Evolutionary conservation across 2,797 vertebrate species (phyloP), one percentile per base, ranked within the genome.

Genomic region (Siniperca scherzeri): DNA sequence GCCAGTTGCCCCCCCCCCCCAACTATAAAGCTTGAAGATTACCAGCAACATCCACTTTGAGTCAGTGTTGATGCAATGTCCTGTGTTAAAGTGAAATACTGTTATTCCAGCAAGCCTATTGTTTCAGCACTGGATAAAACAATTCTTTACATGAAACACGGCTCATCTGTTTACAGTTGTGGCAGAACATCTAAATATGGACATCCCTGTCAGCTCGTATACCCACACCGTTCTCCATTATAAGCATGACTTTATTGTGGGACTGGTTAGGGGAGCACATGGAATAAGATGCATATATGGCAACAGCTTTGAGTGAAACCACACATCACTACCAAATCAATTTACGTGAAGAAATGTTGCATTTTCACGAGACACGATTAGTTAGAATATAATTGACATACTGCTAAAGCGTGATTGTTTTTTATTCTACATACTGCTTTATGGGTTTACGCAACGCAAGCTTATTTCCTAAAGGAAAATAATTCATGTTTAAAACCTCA

Each of bases 151-250:
- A 38, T 21, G 40, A 77, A 59, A 33, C 44, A 55, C 4, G 1
- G 17, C 25, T 38, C 44, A 56, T 70, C 53, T 80, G 72, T 79
- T 77, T 65, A 65, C 21, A 57, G 55, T 9, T 57, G 57, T 38
- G 30, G 19, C 42, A 67, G 16, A 57, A 68, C 6, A 38, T 73
- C 59, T 55, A 66, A 60, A 75, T 67, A 71, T 12, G 46, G 55
- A 30, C 53, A 48, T 36, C n/a, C 7, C 25, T 10, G 25, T 56
- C 14, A 61, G 52, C 19, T 77, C 0, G 3, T 40, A 61, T 8
- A 36, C 42, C 10, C n/a, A 40, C 42, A 36, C 33, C 52, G 25
- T 46, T 16, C 53, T 65, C 12, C 21, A 53, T 16, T 33, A n/a
- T 9, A 36, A n/a, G 13, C 64, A 52, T 12, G 22, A 13, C 1